Conservation (phyloP, 2,888 invertebrate species). For the Eueremaeus valkanovi region DNA sequence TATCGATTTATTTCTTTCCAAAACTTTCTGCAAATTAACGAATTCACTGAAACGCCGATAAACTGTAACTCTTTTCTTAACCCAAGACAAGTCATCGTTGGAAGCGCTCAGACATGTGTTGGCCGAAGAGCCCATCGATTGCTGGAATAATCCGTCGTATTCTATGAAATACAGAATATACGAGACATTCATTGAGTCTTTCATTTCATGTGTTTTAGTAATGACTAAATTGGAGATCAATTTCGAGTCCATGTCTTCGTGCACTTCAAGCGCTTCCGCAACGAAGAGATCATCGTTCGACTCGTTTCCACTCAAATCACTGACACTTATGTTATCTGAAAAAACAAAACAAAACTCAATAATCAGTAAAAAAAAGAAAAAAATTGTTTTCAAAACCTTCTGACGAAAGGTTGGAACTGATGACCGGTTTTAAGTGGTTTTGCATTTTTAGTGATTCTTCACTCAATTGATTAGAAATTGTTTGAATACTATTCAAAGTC, state of each 20-base stretch:
- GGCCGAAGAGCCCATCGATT: neutral
- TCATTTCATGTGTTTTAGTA: slow-evolving; percentile 51
- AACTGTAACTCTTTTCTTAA: neutral
- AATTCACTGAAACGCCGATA: slow-evolving; percentile 26
- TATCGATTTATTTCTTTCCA: neutral
- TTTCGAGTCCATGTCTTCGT: slow-evolving; percentile 37
- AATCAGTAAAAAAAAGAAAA: neutral
- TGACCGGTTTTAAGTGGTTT: neutral
- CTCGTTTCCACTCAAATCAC: slow-evolving; percentile 18
- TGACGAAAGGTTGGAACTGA: neutral
- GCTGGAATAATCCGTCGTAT: slow-evolving; percentile 34
- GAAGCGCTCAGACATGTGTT: too few species aligned
- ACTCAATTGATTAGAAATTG: neutral
- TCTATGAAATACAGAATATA: slow-evolving; percentile 52
- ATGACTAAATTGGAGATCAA: slow-evolving; percentile 48
- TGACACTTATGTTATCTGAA: neutral
- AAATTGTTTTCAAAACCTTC: neutral
- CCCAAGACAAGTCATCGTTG: too few species aligned
- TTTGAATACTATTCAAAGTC: neutral
- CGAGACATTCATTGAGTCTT: slow-evolving; percentile 49
- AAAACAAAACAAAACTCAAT: neutral
- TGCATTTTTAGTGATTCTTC: neutral
- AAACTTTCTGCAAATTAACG: slow-evolving; percentile 9
- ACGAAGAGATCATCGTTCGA: slow-evolving; percentile 41
- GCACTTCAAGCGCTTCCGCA: slow-evolving; percentile 43